These are phyloP conservation scores for Rhorus exstirpatorius DNA, from an alignment of 2,888 invertebrate species.

Conservation along the genomic window DNA sequence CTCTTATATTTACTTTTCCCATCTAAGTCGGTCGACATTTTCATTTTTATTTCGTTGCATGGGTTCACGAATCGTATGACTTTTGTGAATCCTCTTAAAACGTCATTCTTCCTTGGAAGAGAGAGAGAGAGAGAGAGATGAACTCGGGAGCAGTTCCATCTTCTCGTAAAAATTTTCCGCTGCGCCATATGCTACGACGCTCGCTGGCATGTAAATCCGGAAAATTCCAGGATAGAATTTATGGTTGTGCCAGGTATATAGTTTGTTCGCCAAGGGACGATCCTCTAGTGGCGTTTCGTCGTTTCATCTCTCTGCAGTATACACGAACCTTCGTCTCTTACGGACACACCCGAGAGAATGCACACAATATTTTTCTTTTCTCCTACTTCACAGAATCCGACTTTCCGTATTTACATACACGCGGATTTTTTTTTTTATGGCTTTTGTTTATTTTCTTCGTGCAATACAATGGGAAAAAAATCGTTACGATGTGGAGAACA, in stretches of 20 bases:
- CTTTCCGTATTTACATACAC: constrained; percentile 24
- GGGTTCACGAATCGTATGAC: not conserved
- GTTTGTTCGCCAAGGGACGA: constrained; percentile 62
- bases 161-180: constrained; percentile 60
- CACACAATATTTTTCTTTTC: constrained; percentile 33
- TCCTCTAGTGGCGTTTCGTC: constrained; percentile 24
- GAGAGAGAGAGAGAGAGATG: constrained; percentile 35
- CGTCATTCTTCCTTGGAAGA: constrained; percentile 12
- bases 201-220: constrained; percentile 65
- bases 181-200: constrained; percentile 40
- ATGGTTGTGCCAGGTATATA: constrained; percentile 62
- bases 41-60: constrained; percentile 7
- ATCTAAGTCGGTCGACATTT: not conserved
- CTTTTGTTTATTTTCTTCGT: not conserved
- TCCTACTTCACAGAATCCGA: constrained; percentile 11
- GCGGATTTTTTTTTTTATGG: not conserved
- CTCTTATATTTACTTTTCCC: not conserved
- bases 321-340: constrained; percentile 29
- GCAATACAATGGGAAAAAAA: no score
- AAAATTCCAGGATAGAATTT: constrained; percentile 69
- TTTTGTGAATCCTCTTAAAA: constrained; percentile 24
- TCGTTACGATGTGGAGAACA: no score
- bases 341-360: constrained; percentile 31
- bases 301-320: constrained; percentile 10
- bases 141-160: constrained; percentile 49